Percentiles rank a stretch among this genome's conserved stretches.
Conservation (phyloP, 2,113 vertebrate genomes). For the Desmodus rotundus region DNA sequence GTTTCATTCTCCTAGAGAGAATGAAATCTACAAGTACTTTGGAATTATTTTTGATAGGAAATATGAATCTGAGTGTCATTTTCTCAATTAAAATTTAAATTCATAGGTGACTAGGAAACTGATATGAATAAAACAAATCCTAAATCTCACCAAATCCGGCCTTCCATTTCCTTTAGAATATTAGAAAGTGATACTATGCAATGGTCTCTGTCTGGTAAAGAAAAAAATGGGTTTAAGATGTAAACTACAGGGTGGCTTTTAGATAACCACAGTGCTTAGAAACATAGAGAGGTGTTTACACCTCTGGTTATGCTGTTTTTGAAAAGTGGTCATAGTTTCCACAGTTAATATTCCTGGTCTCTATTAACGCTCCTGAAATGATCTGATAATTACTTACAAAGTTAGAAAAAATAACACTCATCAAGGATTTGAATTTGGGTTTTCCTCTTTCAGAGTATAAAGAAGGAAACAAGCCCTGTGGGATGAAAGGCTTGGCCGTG, state of each 20-base stretch:
- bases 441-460: background rate
- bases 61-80: background rate
- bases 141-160: background rate
- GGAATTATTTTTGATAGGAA: background rate
- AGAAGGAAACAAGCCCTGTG: background rate
- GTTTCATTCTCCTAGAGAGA: background rate
- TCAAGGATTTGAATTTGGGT: background rate
- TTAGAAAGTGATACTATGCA: background rate
- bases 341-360: background rate
- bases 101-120: background rate
- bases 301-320: background rate
- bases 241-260: background rate
- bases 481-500: background rate
- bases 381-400: background rate
- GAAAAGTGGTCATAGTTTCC: background rate
- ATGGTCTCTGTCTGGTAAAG: background rate
- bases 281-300: background rate
- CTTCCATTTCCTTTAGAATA: background rate
- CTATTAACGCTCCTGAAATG: background rate
- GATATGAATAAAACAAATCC: constrained; percentile 28
- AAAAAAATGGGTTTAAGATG: constrained; percentile 1
- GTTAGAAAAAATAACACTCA: background rate
- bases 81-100: constrained; percentile 27
- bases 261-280: background rate
- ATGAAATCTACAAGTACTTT: background rate